A percentile compares a stretch with the other conserved stretches of the same genome.
Conservation (phyloP, 2,888 invertebrate genomes). For the Hyppa rectilinea region DNA sequence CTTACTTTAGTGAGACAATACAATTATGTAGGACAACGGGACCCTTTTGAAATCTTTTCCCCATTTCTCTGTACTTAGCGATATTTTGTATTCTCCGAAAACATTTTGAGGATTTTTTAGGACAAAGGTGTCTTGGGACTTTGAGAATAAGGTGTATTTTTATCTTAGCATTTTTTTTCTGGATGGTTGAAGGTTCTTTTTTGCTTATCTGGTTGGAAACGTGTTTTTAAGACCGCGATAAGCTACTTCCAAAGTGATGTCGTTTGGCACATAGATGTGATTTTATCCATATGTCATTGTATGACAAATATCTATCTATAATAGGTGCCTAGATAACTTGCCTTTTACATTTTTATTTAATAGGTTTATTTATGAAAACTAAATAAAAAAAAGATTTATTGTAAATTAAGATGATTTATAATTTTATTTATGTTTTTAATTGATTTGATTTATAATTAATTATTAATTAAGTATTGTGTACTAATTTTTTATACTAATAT, state of each 20-base stretch:
- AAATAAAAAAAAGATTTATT: no score
- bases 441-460: no score
- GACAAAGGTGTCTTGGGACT: constrained; percentile 17
- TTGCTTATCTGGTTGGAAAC: constrained; percentile 28
- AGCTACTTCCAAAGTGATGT: neutral
- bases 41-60: constrained; percentile 28
- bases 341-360: no score
- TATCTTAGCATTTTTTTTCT: constrained; percentile 1
- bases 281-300: no score
- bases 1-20: constrained; percentile 29
- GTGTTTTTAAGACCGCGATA: constrained; percentile 5
- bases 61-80: constrained; percentile 24
- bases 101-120: neutral
- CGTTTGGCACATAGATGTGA: constrained; percentile 41
- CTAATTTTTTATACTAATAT: no score
- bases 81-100: constrained; percentile 23
- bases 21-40: constrained; percentile 31
- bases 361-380: no score
- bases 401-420: no score
- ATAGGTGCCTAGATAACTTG: no score
- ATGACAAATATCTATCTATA: no score
- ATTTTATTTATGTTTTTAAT: no score
- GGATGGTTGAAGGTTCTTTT: constrained; percentile 15
- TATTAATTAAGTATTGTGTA: no score
- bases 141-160: constrained; percentile 33